Evolutionary conservation across 2,888 invertebrate genomes (phyloP).

Genomic region (Drosophila nr. medialis): DNA sequence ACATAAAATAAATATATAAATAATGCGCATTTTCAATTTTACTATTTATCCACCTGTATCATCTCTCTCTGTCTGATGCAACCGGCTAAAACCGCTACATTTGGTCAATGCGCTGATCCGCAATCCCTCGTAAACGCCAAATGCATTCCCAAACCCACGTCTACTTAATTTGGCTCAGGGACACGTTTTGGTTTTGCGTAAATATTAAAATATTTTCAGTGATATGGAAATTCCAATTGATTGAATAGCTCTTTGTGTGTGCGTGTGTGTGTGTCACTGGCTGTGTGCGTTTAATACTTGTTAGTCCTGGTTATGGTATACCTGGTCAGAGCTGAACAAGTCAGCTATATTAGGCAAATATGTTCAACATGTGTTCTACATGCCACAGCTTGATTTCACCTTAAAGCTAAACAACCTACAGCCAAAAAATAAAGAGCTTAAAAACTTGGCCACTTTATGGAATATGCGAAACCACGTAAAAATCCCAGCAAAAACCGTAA

Average conservation of each 20-base stretch:
- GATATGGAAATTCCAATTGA: conserved; percentile 78
- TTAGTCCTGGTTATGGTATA: conserved; percentile 7
- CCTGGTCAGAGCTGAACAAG: conserved; percentile 10
- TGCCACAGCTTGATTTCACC: conserved; percentile 42
- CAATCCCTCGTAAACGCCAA: conserved; percentile 1
- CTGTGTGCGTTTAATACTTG: conserved; percentile 1
- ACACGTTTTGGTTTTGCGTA: conserved; percentile 43
- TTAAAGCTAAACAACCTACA: conserved; percentile 67
- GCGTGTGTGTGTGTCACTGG: conserved; percentile 8
- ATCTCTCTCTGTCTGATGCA: conserved; percentile 14
- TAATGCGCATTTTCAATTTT: conserved; percentile 63
- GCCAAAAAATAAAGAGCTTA: conserved; percentile 28
- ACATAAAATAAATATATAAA: conserved; percentile 22
- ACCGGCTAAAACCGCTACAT: conserved; percentile 34
- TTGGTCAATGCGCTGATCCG: conserved; percentile 26
- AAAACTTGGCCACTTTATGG: conserved; percentile 62
- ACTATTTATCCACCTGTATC: conserved; percentile 51
- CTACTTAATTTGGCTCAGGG: conserved; percentile 1
- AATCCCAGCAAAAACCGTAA: conserved; percentile 42
- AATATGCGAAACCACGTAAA: conserved; percentile 62
- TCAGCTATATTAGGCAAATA: conserved; percentile 2
- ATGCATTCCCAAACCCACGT: conserved; percentile 1
- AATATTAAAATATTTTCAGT: conserved; percentile 77
- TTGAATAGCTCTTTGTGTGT: conserved; percentile 55
- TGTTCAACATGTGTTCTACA: conserved; percentile 14